Conservation (phyloP, 1,140 invertebrate genomes). For the Lasioglossum albipes region DNA sequence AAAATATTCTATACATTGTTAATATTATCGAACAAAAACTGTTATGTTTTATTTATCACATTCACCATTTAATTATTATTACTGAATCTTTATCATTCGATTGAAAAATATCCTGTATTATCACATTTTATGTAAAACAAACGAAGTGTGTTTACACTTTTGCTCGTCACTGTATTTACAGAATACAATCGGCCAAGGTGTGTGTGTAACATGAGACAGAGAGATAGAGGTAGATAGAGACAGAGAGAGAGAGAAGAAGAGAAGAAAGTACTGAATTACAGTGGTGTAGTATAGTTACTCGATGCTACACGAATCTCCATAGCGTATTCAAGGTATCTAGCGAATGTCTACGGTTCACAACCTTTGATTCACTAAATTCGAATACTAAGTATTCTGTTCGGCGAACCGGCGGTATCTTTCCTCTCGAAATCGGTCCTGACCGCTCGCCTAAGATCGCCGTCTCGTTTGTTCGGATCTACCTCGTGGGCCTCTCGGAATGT, state of each 20-base stretch:
- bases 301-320: constrained; percentile 58
- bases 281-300: constrained; percentile 23
- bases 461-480: not conserved
- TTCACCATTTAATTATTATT: too few species aligned
- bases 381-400: constrained; percentile 33
- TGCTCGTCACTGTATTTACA: too few species aligned
- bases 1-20: too few species aligned
- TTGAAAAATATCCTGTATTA: too few species aligned
- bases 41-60: too few species aligned
- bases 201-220: constrained; percentile 10
- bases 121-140: too few species aligned
- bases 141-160: too few species aligned
- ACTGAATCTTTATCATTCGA: too few species aligned
- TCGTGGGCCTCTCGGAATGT: too few species aligned
- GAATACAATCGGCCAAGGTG: constrained; percentile 1
- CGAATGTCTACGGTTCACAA: constrained; percentile 55
- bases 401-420: constrained; percentile 22
- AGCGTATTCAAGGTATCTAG: constrained; percentile 65
- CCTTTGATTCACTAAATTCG: constrained; percentile 57
- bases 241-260: not conserved
- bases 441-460: constrained; percentile 34
- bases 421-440: constrained; percentile 32
- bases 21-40: too few species aligned
- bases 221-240: not conserved
- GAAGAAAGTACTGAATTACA: not conserved